These are phyloP conservation scores for Pipa parva DNA, from an alignment of 2,113 vertebrate species.

Conservation along the genomic window DNA sequence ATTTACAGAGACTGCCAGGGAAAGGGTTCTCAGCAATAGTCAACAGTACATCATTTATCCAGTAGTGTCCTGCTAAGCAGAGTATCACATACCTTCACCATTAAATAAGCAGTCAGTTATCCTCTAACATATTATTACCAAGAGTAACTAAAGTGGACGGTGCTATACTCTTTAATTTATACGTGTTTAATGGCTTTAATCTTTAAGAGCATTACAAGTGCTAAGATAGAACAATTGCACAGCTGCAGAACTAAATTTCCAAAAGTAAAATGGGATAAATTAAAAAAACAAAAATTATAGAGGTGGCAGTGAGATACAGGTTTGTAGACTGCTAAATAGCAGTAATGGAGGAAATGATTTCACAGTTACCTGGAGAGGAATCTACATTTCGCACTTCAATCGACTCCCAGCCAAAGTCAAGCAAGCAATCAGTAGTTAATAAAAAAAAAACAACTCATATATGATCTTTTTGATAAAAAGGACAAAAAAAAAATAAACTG, in stretches of 20 bases:
- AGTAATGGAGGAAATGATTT: constrained; percentile 2
- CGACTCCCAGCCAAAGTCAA: background rate
- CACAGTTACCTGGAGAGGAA: constrained; percentile 3
- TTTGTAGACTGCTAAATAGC: background rate
- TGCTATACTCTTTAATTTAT: too few relatives aligned
- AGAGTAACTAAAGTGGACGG: too few relatives aligned
- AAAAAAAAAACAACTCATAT: background rate
- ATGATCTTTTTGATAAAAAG: background rate
- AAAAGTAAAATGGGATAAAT: background rate
- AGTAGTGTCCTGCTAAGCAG: background rate
- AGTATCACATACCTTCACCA: background rate
- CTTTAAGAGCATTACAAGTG: background rate
- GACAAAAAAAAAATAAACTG: too few relatives aligned
- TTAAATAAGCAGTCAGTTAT: background rate
- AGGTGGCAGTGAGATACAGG: constrained; percentile 7
- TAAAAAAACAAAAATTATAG: background rate
- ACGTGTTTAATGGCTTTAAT: too few relatives aligned
- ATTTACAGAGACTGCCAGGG: constrained; percentile 22
- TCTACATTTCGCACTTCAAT: background rate
- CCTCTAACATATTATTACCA: too few relatives aligned
- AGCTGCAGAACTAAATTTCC: constrained; percentile 1
- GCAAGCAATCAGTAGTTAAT: background rate
- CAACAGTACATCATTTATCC: background rate
- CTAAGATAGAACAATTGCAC: constrained; percentile 15
- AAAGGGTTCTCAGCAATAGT: constrained; percentile 7